Evolutionary conservation across 2,113 vertebrate genomes (phyloP).

Genomic region (Sinocyclocheilus rhinocerous): DNA sequence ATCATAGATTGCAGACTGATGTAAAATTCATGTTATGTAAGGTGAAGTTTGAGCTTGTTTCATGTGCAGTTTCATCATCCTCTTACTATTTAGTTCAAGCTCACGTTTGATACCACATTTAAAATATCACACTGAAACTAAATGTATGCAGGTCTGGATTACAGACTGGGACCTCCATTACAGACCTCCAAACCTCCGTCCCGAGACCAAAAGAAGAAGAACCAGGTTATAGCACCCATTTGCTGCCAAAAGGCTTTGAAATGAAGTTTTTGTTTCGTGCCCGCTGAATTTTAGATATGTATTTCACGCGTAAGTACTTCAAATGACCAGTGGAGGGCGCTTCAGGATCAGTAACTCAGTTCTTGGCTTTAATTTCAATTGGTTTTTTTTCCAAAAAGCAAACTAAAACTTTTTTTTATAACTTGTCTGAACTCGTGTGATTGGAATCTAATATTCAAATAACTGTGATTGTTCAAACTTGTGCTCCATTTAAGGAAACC

Average conservation of each 20-base stretch:
- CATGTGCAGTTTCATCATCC: background rate
- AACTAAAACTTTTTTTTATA: background rate
- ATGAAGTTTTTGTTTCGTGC: background rate
- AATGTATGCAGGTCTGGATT: background rate
- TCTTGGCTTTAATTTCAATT: background rate
- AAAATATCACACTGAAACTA: background rate
- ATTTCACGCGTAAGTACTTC: background rate
- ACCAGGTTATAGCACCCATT: background rate
- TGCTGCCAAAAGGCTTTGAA: background rate
- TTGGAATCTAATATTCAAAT: background rate
- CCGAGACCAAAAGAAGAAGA: background rate
- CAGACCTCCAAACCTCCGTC: background rate
- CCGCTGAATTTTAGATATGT: no score
- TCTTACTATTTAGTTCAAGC: background rate
- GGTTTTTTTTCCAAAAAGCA: constrained; percentile 14
- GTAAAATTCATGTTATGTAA: background rate
- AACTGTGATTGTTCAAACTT: background rate
- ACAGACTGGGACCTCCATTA: background rate
- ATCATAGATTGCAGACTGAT: background rate
- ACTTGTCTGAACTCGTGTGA: constrained; percentile 5
- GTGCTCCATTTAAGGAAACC: background rate
- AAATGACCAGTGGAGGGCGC: background rate
- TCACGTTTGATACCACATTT: background rate
- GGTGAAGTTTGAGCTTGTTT: background rate
- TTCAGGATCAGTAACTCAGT: background rate